These are phyloP conservation scores for Phengaris arion DNA, from an alignment of 2,888 invertebrate genomes.

Conservation along the genomic window DNA sequence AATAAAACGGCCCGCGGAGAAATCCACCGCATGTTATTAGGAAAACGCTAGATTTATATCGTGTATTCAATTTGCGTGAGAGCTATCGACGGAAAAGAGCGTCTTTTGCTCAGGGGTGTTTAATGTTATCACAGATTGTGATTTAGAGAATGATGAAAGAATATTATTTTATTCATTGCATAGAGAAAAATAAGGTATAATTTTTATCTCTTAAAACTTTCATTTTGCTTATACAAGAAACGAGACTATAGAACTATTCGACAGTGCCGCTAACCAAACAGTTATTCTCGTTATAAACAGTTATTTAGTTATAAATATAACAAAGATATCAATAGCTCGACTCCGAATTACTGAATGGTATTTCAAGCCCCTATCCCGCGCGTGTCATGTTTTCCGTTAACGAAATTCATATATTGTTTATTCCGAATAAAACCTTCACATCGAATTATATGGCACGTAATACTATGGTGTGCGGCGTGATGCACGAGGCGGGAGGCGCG, in stretches of 20 bases:
- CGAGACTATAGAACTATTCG: too few species aligned
- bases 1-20: slow-evolving; percentile 75
- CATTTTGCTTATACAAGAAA: background rate
- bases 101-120: slow-evolving; percentile 46
- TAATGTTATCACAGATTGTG: slow-evolving; percentile 51
- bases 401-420: background rate
- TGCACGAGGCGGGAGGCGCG: background rate
- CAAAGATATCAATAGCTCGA: too few species aligned
- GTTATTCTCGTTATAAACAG: too few species aligned
- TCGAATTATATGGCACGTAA: slow-evolving; percentile 7
- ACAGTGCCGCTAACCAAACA: too few species aligned
- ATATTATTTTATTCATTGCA: background rate
- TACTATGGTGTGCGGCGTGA: background rate
- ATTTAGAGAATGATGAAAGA: slow-evolving; percentile 41
- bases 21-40: slow-evolving; percentile 66
- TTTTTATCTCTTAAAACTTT: background rate
- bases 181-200: background rate
- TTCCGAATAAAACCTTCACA: background rate
- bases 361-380: too few species aligned
- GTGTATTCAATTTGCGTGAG: slow-evolving; percentile 74
- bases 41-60: slow-evolving; percentile 72
- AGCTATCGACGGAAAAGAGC: slow-evolving; percentile 59
- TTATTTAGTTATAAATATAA: too few species aligned
- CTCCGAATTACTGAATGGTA: too few species aligned
- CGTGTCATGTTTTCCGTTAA: background rate